These are phyloP conservation scores for Eustalomyia histrio DNA, from an alignment of 2,888 invertebrate genomes.

Conservation along the genomic window DNA sequence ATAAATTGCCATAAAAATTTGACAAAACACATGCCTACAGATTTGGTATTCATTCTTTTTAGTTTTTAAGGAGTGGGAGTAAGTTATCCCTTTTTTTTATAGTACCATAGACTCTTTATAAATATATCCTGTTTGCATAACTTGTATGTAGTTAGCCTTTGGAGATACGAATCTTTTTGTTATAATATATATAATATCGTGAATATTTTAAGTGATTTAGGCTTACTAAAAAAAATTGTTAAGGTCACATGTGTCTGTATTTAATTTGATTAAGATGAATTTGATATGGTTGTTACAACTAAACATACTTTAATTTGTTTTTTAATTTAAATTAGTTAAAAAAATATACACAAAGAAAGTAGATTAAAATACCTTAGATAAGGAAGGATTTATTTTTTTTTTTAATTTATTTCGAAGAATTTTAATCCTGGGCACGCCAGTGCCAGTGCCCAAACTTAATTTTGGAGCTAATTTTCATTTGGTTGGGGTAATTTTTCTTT, in stretches of 20 bases:
- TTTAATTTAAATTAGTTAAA: background rate
- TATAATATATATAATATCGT: constrained; percentile 12
- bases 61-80: background rate
- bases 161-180: background rate
- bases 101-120: background rate
- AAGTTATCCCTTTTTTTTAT: constrained; percentile 20
- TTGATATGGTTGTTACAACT: background rate
- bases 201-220: constrained; percentile 38
- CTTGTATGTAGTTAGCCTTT: background rate
- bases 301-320: constrained; percentile 5
- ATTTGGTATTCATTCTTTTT: constrained; percentile 16
- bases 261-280: background rate
- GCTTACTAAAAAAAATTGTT: background rate
- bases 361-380: no score
- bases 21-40: constrained; percentile 29
- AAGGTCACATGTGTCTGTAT: background rate
- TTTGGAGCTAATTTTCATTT: no score
- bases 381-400: no score
- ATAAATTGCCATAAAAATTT: constrained; percentile 38
- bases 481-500: no score
- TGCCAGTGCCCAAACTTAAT: no score
- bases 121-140: background rate
- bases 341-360: background rate
- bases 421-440: no score
- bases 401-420: no score